Evolutionary conservation across 2,888 invertebrate species (phyloP), one percentile per base, ranked within the genome.

Genomic region (Furcula furcula): DNA sequence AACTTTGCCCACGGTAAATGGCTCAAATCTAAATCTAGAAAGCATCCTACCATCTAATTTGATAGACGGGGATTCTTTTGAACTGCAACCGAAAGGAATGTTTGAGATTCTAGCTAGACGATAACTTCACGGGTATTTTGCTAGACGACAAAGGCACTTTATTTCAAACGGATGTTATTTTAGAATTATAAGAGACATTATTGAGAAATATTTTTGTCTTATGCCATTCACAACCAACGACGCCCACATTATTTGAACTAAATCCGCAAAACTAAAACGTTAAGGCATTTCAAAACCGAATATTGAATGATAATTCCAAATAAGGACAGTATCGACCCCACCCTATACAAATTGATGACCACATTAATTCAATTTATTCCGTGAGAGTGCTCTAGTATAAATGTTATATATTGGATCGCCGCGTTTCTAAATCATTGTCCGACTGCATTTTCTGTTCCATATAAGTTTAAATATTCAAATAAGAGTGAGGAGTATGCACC

Each of bases 321-420:
- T 67, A 59, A 49, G 44, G 46, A 55, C 64, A 54, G 44, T 65
- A 58, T 62, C 62, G 59, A 57, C 65, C 63, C 53, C 42, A 43
- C 51, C 56, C 57, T 54, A 53, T 64, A 64, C 64, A 67, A 75
- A 76, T 77, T 74, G 69, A 73, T 66, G 70, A 52, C 52, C 65
- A 63, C 60, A 76, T 77, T 75, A 76, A 78, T 77, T 76, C 72
- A 82, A 81, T 81, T 76, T 75, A 76, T 72, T 54, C 57, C 51
- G 57, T 55, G 46, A 40, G 43, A 47, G 53, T 59, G 47, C 55
- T 44, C 56, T 43, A 59, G 40, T 60, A 61, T 61, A 65, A 64
- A 72, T 66, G 59, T 21, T 7, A 75, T 68, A 60, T 56, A 68
- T 51, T 63, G 55, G 52, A 51, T 55, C 55, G 56, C 55, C 36